phyloP scores from a whole-genome alignment of 2,113 vertebrate genomes.

The Neogale vison region DNA sequence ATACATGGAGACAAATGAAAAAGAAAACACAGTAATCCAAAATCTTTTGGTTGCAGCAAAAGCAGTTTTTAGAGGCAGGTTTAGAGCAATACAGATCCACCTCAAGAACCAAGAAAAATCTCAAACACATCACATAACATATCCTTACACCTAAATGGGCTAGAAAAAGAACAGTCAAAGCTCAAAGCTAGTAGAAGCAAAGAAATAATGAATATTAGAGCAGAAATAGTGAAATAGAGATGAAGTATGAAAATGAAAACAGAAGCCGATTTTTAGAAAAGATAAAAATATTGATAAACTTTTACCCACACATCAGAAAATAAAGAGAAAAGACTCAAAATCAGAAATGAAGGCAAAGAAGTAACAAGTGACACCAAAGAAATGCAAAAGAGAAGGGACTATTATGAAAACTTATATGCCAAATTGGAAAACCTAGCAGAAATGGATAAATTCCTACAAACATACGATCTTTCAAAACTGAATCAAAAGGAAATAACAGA shows the following conservation, averaged over 20 bases:
- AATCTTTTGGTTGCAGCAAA: background rate
- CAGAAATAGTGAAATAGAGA: background rate
- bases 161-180: background rate
- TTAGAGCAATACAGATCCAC: background rate
- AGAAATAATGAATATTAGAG: background rate
- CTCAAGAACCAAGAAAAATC: background rate
- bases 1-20: background rate
- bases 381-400: background rate
- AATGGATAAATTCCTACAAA: background rate
- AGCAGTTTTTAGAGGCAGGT: background rate
- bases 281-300: background rate
- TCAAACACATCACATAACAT: background rate
- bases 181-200: background rate
- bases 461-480: background rate
- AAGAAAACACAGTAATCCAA: background rate
- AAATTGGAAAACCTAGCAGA: background rate
- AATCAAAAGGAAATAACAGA: background rate
- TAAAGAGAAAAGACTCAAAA: background rate
- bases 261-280: background rate
- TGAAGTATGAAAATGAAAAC: background rate
- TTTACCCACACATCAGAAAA: background rate
- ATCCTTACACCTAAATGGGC: background rate
- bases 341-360: background rate
- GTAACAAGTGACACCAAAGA: background rate
- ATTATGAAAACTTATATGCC: background rate